Percentiles rank a stretch among this genome's conserved stretches.
These are phyloP conservation scores for Rhynchonycteris naso DNA, from an alignment of 2,797 vertebrate genomes.

Conservation along the genomic window DNA sequence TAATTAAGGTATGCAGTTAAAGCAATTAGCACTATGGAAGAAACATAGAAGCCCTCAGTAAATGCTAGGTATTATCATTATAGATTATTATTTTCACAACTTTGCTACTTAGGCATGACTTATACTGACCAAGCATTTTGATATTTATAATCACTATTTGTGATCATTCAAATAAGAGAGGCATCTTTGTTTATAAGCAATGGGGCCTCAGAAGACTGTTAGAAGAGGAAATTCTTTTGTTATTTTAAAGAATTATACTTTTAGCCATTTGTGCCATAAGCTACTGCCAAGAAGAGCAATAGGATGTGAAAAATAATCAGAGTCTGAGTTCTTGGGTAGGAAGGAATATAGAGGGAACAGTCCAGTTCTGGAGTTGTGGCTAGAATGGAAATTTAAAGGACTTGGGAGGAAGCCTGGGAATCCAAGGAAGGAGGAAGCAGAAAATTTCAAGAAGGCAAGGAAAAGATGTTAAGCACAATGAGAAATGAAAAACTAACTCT, in stretches of 20 bases:
- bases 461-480: background rate
- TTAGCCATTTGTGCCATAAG: background rate
- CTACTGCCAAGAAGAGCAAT: background rate
- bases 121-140: background rate
- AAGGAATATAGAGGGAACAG: background rate
- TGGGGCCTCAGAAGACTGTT: background rate
- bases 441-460: background rate
- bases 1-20: background rate
- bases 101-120: background rate
- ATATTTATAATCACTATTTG: background rate
- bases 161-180: background rate
- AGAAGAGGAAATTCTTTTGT: background rate
- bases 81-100: background rate
- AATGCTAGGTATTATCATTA: background rate
- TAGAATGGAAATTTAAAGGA: background rate
- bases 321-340: background rate
- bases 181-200: background rate
- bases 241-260: background rate
- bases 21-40: background rate
- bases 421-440: background rate
- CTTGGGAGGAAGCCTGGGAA: background rate
- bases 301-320: background rate
- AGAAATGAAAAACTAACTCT: background rate
- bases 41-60: background rate
- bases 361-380: background rate